phyloP scores from a whole-genome alignment of 2,888 invertebrate genomes.

The Ormyrus rosae region DNA sequence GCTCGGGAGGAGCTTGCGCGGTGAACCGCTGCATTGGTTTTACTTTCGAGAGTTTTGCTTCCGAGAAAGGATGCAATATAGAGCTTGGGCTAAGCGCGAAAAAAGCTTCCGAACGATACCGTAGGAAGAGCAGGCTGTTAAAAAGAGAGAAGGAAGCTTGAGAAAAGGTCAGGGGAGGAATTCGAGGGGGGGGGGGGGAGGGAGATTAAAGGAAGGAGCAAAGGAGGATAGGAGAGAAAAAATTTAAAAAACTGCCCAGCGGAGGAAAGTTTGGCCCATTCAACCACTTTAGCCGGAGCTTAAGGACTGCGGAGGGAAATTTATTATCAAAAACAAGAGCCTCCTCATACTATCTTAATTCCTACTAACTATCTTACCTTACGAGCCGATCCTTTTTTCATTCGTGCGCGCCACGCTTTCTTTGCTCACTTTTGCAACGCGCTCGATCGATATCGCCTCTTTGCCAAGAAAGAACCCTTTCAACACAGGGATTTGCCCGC shows the following conservation, averaged over 20 bases:
- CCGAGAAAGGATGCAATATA: slow-evolving; percentile 22
- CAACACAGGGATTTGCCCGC: no score
- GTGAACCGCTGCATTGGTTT: slow-evolving; percentile 26
- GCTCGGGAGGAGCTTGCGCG: not conserved
- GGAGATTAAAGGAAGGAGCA: slow-evolving; percentile 34
- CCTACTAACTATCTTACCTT: slow-evolving; percentile 61
- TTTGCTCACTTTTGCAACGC: slow-evolving; percentile 2
- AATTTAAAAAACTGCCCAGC: slow-evolving; percentile 5
- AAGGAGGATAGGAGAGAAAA: slow-evolving; percentile 29
- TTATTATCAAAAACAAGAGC: slow-evolving; percentile 65
- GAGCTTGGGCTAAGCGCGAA: not conserved
- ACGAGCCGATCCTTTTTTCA: slow-evolving; percentile 15
- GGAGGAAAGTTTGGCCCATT: slow-evolving; percentile 56
- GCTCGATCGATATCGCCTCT: slow-evolving; percentile 31
- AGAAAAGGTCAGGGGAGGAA: slow-evolving; percentile 35
- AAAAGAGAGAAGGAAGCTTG: slow-evolving; percentile 8
- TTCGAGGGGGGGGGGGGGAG: slow-evolving; percentile 45
- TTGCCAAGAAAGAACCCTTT: slow-evolving; percentile 18
- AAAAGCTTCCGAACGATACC: slow-evolving; percentile 35
- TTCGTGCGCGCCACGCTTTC: slow-evolving; percentile 3
- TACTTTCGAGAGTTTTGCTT: slow-evolving; percentile 35
- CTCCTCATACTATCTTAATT: slow-evolving; percentile 63
- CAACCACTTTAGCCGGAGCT: slow-evolving; percentile 59
- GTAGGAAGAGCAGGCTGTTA: slow-evolving; percentile 19
- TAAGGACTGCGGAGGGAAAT: slow-evolving; percentile 57